Evolutionary conservation across 2,797 vertebrate species (phyloP).

Genomic region (Ibycter americanus): DNA sequence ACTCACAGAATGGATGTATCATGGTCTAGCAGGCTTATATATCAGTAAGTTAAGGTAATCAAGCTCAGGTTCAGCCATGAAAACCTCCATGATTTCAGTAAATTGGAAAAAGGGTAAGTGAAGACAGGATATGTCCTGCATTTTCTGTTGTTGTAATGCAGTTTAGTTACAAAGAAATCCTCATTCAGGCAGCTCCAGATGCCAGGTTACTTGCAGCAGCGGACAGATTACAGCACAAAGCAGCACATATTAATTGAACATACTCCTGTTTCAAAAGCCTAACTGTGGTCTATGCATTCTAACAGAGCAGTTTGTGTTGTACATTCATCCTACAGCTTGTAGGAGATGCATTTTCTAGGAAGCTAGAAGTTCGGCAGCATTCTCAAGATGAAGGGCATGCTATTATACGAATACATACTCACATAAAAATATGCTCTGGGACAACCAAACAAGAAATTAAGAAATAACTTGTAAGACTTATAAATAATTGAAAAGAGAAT

Average conservation of each 20-base stretch:
- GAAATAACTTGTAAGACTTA: conserved; percentile 38
- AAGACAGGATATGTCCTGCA: background rate
- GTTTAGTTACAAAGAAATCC: background rate
- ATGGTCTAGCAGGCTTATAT: background rate
- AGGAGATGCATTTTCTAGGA: background rate
- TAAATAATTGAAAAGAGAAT: conserved; percentile 69
- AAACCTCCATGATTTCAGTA: background rate
- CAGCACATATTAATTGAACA: background rate
- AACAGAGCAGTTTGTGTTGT: background rate
- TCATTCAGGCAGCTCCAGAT: background rate
- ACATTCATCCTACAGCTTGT: rapidly evolving
- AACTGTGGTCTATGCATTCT: background rate
- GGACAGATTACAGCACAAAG: background rate
- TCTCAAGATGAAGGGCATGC: background rate
- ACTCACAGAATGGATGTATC: background rate
- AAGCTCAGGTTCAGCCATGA: background rate
- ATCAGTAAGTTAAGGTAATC: background rate
- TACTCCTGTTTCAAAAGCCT: background rate
- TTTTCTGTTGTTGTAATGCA: background rate
- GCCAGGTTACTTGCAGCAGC: background rate
- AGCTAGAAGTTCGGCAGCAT: background rate
- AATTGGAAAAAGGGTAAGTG: background rate
- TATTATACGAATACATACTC: background rate
- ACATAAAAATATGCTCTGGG: background rate
- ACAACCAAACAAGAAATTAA: conserved; percentile 18